phyloP scores from a whole-genome alignment of 2,113 vertebrate species.

The Macrotus californicus region DNA sequence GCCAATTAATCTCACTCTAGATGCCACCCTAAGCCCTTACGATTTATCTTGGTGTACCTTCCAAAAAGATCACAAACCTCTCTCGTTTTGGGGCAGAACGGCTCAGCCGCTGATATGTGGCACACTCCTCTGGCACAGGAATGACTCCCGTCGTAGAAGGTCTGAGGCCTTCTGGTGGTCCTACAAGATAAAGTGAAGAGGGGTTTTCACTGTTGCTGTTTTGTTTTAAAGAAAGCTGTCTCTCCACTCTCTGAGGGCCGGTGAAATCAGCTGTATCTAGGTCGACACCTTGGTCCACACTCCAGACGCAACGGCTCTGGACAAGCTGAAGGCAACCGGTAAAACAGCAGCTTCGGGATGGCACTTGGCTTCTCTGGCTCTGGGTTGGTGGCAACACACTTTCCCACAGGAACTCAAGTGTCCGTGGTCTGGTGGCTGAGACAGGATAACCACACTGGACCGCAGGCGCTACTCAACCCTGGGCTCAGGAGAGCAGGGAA shows the following conservation, averaged over 20 bases:
- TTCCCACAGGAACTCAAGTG: not conserved
- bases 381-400: not conserved
- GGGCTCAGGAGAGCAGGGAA: not conserved
- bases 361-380: not conserved
- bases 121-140: slow-evolving; percentile 87
- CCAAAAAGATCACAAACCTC: slow-evolving; percentile 82
- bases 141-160: slow-evolving; percentile 89
- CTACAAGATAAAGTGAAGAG: slow-evolving; percentile 75
- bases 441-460: not conserved
- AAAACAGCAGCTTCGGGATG: not conserved
- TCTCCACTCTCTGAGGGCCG: not conserved
- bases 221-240: not conserved
- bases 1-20: not conserved
- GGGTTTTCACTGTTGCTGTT: not conserved
- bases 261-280: not conserved
- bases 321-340: not conserved
- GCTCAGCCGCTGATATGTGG: slow-evolving; percentile 95
- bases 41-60: not conserved
- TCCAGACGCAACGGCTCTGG: not conserved
- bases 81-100: slow-evolving; percentile 94
- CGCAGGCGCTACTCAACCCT: not conserved
- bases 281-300: not conserved
- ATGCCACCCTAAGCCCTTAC: not conserved
- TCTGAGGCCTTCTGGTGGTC: slow-evolving; percentile 90
- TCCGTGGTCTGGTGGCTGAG: not conserved